phyloP scores from a whole-genome alignment of 30 jellyfish, hydroid and myxozoan genomes.

The Nemopilema nomurai region DNA sequence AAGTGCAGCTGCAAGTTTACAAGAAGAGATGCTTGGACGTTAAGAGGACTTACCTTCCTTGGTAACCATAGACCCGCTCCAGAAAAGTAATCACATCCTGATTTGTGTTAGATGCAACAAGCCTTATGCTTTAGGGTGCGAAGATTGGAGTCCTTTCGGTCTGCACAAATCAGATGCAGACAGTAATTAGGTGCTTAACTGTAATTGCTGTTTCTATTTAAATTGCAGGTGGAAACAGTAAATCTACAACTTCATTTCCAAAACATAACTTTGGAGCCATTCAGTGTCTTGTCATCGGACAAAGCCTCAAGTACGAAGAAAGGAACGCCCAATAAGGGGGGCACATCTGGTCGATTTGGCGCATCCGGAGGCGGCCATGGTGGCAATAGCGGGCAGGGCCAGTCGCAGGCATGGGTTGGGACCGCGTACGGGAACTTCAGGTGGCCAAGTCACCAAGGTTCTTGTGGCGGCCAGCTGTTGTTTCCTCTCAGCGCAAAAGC shows the following conservation, averaged over 20 bases:
- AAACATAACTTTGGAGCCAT: slow-evolving; percentile 64
- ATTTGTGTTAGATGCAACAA: too few species aligned
- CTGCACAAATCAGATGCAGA: neutral
- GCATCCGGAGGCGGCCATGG: slow-evolving; percentile 72
- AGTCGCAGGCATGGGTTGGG: slow-evolving; percentile 46
- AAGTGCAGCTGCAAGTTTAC: too few species aligned
- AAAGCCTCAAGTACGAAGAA: slow-evolving; percentile 19
- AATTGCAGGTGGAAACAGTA: slow-evolving; percentile 50
- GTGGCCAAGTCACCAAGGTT: slow-evolving; percentile 58
- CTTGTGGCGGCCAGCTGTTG: slow-evolving; percentile 55
- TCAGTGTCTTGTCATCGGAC: slow-evolving; percentile 52
- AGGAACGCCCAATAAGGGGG: slow-evolving; percentile 24
- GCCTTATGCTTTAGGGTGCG: too few species aligned
- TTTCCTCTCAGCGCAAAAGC: slow-evolving; percentile 42
- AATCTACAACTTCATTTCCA: slow-evolving; percentile 46
- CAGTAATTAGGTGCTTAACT: neutral
- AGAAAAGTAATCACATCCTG: too few species aligned
- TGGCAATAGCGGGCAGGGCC: slow-evolving; percentile 69
- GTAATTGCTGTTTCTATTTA: neutral
- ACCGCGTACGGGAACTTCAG: slow-evolving; percentile 60
- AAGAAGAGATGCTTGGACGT: too few species aligned
- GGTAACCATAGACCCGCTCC: too few species aligned
- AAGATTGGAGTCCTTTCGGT: too few species aligned
- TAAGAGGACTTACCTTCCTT: too few species aligned
- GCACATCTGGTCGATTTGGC: slow-evolving; percentile 11